Conservation (phyloP, 2,113 vertebrate genomes). For the Scophthalmus maximus region DNA sequence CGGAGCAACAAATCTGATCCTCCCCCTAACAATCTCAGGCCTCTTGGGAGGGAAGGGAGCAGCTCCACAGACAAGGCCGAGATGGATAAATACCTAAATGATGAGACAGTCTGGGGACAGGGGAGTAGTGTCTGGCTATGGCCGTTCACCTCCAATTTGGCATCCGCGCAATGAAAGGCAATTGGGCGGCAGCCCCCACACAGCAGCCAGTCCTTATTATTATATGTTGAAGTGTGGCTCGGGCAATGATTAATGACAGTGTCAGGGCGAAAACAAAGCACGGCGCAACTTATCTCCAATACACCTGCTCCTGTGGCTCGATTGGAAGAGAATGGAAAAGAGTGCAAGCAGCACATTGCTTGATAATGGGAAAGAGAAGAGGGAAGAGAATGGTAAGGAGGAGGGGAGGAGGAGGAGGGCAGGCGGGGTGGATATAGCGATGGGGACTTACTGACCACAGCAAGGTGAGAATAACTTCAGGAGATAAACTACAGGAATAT, state of each 20-base stretch:
- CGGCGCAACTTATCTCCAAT: constrained; percentile 98
- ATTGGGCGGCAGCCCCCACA: constrained; percentile 95
- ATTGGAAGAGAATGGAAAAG: constrained; percentile 91
- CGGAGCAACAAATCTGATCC: constrained; percentile 99
- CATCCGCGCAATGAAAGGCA: constrained; percentile 96
- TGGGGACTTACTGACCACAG: constrained; percentile 53
- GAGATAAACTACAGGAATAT: constrained; percentile 10
- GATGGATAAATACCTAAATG: constrained; percentile 99
- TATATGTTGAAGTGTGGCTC: constrained; percentile 99
- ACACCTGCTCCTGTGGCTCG: constrained; percentile 96
- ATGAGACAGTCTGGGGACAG: constrained; percentile 98
- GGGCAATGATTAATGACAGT: constrained; percentile 99
- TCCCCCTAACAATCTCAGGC: constrained; percentile 92
- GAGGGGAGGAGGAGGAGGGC: constrained; percentile 72
- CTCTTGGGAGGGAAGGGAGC: constrained; percentile 95
- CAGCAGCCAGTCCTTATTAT: constrained; percentile 99
- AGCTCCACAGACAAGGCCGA: constrained; percentile 92
- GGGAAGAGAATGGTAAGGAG: constrained; percentile 84
- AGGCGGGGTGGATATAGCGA: constrained; percentile 14
- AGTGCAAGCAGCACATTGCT: constrained; percentile 82
- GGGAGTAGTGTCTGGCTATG: constrained; percentile 95
- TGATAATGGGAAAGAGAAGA: constrained; percentile 88
- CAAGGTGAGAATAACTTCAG: constrained; percentile 59
- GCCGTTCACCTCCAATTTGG: constrained; percentile 99
- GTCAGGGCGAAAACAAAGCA: constrained; percentile 98